Conservation (phyloP, 2,888 invertebrate genomes). For the Erebia ligea region DNA sequence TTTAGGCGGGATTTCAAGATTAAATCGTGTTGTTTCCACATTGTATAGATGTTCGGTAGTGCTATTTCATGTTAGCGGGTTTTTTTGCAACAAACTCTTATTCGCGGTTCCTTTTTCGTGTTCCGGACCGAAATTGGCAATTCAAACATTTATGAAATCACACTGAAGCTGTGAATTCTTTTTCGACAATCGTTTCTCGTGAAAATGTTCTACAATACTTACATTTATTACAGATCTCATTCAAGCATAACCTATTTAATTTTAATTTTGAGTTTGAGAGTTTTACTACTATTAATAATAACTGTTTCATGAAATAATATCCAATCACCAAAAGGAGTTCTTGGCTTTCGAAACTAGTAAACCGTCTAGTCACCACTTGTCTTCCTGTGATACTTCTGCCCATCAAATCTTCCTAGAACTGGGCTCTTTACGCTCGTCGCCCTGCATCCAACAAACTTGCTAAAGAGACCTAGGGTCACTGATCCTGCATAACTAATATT, state of each 20-base stretch:
- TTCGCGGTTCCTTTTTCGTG: slow-evolving; percentile 1
- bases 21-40: slow-evolving; percentile 28
- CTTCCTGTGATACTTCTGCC: too few relatives aligned
- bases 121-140: slow-evolving; percentile 17
- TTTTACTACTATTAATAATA: not conserved
- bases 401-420: too few relatives aligned
- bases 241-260: too few relatives aligned
- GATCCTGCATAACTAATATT: too few relatives aligned
- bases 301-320: not conserved
- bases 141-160: slow-evolving; percentile 21
- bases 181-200: not conserved
- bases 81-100: slow-evolving; percentile 20
- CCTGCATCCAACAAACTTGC: too few relatives aligned
- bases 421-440: too few relatives aligned
- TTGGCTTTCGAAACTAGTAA: not conserved
- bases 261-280: not conserved
- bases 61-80: slow-evolving; percentile 23
- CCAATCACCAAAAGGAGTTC: too few relatives aligned
- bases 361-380: too few relatives aligned
- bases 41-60: slow-evolving; percentile 26
- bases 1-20: slow-evolving; percentile 34
- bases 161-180: slow-evolving; percentile 4
- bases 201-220: not conserved
- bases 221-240: not conserved
- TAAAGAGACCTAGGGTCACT: too few relatives aligned